Evolutionary conservation across 64 coral and sea anemone genomes (phyloP).

Genomic region (Montipora cactus): DNA sequence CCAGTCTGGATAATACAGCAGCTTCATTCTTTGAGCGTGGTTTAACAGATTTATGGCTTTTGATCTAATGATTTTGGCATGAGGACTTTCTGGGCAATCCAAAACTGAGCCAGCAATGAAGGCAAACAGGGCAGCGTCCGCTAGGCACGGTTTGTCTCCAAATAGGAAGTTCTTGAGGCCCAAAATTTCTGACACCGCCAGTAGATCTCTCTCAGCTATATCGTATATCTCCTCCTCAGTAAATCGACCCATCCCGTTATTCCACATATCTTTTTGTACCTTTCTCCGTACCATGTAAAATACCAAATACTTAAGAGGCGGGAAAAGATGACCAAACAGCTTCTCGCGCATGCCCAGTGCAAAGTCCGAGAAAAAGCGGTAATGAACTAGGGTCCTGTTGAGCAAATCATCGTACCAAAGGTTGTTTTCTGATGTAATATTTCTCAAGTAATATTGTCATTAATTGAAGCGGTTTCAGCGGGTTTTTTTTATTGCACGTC

Average conservation of each 20-base stretch:
- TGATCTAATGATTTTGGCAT: conserved; percentile 19
- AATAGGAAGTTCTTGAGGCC: conserved; percentile 73
- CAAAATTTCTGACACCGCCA: conserved; percentile 51
- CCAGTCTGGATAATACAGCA: conserved; percentile 73
- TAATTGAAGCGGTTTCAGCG: too few species aligned
- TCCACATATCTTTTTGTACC: conserved; percentile 19
- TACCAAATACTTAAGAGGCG: conserved; percentile 23
- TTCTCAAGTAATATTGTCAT: too few species aligned
- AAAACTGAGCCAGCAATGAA: conserved; percentile 35
- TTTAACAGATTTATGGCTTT: conserved; percentile 54
- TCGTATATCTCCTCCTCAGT: conserved; percentile 72
- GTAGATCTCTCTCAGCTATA: conserved; percentile 64
- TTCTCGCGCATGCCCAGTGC: not conserved
- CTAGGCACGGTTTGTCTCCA: conserved; percentile 61
- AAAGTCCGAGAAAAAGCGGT: conserved; percentile 17
- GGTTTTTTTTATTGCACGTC: too few species aligned
- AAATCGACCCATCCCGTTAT: conserved; percentile 67
- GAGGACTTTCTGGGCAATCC: conserved; percentile 44
- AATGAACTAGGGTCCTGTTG: conserved; percentile 53
- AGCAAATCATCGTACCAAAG: not conserved
- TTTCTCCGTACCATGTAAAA: conserved; percentile 14
- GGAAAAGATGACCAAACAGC: conserved; percentile 16
- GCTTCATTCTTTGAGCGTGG: conserved; percentile 63
- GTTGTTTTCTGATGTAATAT: too few species aligned
- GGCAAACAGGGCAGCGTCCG: conserved; percentile 70